Evolutionary conservation across 2,797 vertebrate genomes (phyloP).

Genomic region (Australoheros facetus): DNA sequence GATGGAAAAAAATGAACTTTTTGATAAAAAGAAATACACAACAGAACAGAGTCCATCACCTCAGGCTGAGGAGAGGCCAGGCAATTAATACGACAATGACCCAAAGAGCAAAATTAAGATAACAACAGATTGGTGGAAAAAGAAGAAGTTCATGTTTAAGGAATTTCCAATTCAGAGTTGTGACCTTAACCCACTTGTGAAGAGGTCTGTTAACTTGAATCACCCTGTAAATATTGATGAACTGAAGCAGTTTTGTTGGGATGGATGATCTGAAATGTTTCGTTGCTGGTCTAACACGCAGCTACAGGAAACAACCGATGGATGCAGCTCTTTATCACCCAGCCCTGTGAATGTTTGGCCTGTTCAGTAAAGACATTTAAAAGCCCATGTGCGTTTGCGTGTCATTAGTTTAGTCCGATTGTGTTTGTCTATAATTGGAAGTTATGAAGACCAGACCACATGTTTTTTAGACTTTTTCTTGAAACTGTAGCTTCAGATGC

Average conservation of each 20-base stretch:
- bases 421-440: background rate
- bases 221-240: too few relatives aligned
- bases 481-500: background rate
- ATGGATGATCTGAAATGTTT: background rate
- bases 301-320: background rate
- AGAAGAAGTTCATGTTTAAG: background rate
- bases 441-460: background rate
- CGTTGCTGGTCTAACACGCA: background rate
- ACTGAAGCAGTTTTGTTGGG: too few relatives aligned
- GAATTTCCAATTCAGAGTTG: background rate
- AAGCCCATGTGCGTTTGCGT: background rate
- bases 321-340: background rate
- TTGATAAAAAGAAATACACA: too few relatives aligned
- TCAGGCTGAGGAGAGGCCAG: background rate
- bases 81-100: background rate
- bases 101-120: background rate
- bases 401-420: background rate
- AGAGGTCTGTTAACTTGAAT: background rate
- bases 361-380: background rate
- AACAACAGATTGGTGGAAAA: background rate
- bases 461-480: background rate
- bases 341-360: background rate
- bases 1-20: background rate
- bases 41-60: background rate
- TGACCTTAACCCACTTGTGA: background rate